Percentiles rank a stretch among this genome's conserved stretches.
phyloP scores from a whole-genome alignment of 2,113 vertebrate genomes.

The Percina caprodes region DNA sequence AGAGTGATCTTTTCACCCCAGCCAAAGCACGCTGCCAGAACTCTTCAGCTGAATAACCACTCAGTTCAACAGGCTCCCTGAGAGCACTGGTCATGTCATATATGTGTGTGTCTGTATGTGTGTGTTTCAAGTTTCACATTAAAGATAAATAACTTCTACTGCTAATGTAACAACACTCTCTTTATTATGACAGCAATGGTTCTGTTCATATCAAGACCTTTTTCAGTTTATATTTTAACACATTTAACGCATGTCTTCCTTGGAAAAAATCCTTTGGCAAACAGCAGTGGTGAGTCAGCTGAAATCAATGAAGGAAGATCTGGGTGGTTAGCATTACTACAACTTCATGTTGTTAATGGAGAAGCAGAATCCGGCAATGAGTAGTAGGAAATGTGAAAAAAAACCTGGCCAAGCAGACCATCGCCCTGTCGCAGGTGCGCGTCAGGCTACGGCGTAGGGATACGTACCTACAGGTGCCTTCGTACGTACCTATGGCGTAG shows the following conservation, averaged over 20 bases:
- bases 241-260: not conserved
- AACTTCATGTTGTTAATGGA: too few species aligned
- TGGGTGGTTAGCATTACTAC: too few species aligned
- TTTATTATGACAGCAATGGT: conserved; percentile 14
- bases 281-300: not conserved
- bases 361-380: too few species aligned
- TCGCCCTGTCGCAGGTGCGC: too few species aligned
- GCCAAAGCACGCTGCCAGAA: conserved; percentile 65
- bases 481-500: too few species aligned
- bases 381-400: too few species aligned
- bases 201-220: not conserved
- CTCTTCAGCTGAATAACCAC: conserved; percentile 67
- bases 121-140: conserved; percentile 4
- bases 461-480: too few species aligned
- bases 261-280: not conserved
- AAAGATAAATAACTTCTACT: conserved; percentile 22
- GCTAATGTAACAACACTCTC: not conserved
- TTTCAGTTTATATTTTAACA: not conserved
- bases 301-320: not conserved
- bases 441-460: too few species aligned
- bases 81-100: conserved; percentile 28
- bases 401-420: too few species aligned
- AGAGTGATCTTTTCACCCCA: conserved; percentile 67
- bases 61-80: conserved; percentile 60
- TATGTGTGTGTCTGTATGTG: not conserved